phyloP scores from a whole-genome alignment of 2,888 invertebrate genomes.

The Nomada fabriciana region DNA sequence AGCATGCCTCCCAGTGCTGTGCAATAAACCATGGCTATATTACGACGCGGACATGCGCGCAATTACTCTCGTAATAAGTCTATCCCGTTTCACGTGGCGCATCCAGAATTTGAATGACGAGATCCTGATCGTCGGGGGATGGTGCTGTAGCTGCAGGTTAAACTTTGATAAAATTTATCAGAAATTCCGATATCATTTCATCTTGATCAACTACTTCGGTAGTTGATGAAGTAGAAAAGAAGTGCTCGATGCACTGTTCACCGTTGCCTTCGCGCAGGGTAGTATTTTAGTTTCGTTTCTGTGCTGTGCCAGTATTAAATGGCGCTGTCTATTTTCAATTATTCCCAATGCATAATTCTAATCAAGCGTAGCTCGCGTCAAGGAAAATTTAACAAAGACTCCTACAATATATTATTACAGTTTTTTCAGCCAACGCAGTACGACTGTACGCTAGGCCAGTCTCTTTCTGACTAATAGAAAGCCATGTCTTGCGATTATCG shows the following conservation, averaged over 20 bases:
- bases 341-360: no score
- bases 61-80: slow-evolving; percentile 33
- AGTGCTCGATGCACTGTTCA: not conserved
- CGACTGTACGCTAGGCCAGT: not conserved
- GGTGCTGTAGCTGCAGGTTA: not conserved
- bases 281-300: no score
- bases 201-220: not conserved
- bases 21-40: slow-evolving; percentile 30
- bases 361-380: not conserved
- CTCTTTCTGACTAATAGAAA: not conserved
- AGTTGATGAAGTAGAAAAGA: not conserved
- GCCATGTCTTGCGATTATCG: slow-evolving; percentile 35
- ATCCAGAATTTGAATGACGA: slow-evolving; percentile 32
- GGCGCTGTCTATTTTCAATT: no score
- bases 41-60: slow-evolving; percentile 36
- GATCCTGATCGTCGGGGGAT: not conserved
- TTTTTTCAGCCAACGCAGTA: not conserved
- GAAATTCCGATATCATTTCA: not conserved
- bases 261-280: not conserved
- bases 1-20: slow-evolving; percentile 27
- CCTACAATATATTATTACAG: no score
- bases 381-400: not conserved
- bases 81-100: slow-evolving; percentile 16
- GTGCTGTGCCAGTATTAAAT: no score
- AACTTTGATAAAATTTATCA: slow-evolving; percentile 8